phyloP scores from a whole-genome alignment of 2,113 vertebrate species.

The Tupaia tana region DNA sequence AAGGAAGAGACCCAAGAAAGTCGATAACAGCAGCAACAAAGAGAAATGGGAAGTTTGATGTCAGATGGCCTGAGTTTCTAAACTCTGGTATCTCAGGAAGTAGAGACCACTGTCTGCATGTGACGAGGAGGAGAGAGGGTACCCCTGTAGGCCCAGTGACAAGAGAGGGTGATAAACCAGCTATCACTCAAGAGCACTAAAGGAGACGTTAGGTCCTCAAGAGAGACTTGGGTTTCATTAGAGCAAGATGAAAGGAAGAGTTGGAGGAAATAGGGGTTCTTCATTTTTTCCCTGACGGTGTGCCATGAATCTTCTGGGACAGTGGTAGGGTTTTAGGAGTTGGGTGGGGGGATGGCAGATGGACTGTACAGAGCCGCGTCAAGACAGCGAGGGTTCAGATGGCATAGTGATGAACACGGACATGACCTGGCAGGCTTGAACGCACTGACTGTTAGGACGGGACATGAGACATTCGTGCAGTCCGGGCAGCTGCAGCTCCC shows the following conservation, averaged over 20 bases:
- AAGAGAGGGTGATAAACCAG: background rate
- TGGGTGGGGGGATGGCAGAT: background rate
- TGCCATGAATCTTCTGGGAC: background rate
- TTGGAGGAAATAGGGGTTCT: rapidly evolving
- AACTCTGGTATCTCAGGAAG: background rate
- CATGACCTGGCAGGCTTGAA: background rate
- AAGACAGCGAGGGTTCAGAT: background rate
- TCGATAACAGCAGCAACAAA: background rate
- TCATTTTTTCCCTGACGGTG: background rate
- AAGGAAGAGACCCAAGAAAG: no score
- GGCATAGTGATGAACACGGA: background rate
- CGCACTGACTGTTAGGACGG: background rate
- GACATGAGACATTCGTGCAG: background rate
- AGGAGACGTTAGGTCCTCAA: background rate
- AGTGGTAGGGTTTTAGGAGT: no score
- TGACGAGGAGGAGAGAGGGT: background rate
- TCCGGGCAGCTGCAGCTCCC: background rate
- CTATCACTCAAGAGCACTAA: background rate
- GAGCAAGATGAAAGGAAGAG: background rate
- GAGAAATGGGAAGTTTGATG: background rate
- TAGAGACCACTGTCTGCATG: background rate
- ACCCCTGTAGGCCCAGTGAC: background rate
- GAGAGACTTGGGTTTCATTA: background rate
- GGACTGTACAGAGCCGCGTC: background rate
- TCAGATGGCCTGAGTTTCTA: background rate